These are phyloP conservation scores for Chunga burmeisteri DNA, from an alignment of 2,113 vertebrate genomes.

Conservation along the genomic window DNA sequence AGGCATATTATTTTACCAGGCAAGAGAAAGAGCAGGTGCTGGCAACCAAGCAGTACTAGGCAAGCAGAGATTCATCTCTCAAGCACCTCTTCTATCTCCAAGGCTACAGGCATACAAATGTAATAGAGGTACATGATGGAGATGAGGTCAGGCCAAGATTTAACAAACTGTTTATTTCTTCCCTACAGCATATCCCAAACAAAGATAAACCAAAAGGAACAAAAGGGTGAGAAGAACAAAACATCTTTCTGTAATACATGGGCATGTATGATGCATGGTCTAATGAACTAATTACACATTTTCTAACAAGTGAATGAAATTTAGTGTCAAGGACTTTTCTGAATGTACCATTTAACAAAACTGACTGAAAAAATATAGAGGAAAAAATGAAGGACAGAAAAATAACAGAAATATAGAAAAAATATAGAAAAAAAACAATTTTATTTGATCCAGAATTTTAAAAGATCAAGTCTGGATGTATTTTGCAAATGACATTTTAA, in stretches of 20 bases:
- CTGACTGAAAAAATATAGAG: background rate
- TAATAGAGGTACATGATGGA: background rate
- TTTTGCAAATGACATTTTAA: conserved; percentile 9
- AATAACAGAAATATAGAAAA: background rate
- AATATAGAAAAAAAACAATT: background rate
- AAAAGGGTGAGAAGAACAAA: background rate
- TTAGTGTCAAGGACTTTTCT: background rate
- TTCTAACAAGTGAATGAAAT: background rate
- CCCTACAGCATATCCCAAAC: background rate
- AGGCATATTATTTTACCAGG: background rate
- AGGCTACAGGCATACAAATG: background rate
- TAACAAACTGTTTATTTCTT: conserved; percentile 14
- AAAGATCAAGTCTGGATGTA: background rate
- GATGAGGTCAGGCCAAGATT: background rate
- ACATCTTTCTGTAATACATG: background rate
- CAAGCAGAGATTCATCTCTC: background rate
- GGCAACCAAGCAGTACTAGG: background rate
- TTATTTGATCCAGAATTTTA: background rate
- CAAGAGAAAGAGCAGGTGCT: background rate
- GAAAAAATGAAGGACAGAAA: background rate
- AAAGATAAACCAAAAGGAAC: background rate
- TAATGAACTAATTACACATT: background rate
- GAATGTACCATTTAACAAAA: background rate
- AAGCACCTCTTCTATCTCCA: conserved; percentile 21
- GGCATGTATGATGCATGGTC: background rate